Percentiles rank a stretch among this genome's conserved stretches.
phyloP scores from a whole-genome alignment of 30 jellyfish, hydroid and myxozoan species.

The Hydractinia symbiolongicarpus region DNA sequence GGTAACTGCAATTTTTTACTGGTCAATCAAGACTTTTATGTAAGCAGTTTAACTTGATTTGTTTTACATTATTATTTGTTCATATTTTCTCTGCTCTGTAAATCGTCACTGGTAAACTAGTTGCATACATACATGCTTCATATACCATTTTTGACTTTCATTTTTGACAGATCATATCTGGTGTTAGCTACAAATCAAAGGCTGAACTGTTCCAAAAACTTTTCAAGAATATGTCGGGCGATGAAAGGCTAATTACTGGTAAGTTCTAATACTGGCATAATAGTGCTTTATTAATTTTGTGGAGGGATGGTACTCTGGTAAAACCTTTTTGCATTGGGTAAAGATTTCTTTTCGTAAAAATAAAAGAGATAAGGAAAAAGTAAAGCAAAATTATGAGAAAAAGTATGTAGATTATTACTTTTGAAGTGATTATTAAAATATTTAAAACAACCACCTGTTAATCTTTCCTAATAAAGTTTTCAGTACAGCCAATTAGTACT shows the following conservation, averaged over 20 bases:
- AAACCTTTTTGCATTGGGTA: not conserved
- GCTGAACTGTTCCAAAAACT: constrained; percentile 69
- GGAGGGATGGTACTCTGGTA: not conserved
- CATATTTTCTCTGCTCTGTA: no score
- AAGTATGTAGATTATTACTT: no score
- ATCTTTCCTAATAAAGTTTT: no score
- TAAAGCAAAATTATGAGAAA: no score
- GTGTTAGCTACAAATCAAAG: constrained; percentile 69
- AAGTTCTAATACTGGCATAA: not conserved
- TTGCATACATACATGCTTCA: not conserved
- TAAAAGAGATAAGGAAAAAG: no score
- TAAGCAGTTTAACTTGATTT: not conserved
- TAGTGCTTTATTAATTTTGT: no score
- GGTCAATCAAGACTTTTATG: not conserved
- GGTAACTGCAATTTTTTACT: not conserved
- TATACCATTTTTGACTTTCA: not conserved
- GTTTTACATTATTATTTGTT: not conserved
- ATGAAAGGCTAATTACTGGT: constrained; percentile 71
- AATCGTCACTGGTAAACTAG: not conserved
- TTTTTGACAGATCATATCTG: constrained; percentile 64
- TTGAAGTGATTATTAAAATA: no score
- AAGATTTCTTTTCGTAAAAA: not conserved
- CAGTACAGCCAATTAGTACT: no score
- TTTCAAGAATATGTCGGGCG: constrained; percentile 65
- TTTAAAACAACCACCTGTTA: no score